phyloP scores from a whole-genome alignment of 1,140 invertebrate genomes.

The Hestina assimilis region DNA sequence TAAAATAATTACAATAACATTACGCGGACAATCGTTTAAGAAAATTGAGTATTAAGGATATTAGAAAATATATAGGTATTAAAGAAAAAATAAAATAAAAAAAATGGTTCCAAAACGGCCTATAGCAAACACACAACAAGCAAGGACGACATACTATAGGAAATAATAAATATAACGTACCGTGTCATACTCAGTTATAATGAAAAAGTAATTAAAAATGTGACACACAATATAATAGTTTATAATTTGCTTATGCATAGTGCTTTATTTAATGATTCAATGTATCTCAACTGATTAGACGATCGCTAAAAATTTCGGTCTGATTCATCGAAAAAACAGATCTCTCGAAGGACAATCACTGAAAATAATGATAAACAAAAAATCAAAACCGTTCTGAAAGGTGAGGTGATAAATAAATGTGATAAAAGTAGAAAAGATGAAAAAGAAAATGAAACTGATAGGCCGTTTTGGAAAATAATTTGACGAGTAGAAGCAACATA shows the following conservation, averaged over 20 bases:
- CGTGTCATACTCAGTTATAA: conserved; percentile 52
- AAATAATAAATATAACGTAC: conserved; percentile 57
- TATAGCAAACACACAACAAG: conserved; percentile 78
- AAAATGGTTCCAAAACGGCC: conserved; percentile 76
- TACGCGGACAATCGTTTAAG: not conserved
- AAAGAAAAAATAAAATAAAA: conserved; percentile 38
- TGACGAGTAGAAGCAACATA: conserved; percentile 66
- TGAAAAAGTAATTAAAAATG: conserved; percentile 54
- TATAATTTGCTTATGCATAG: conserved; percentile 52
- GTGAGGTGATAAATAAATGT: conserved; percentile 61
- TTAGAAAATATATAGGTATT: conserved; percentile 27
- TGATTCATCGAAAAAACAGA: conserved; percentile 69
- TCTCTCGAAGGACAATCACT: conserved; percentile 76
- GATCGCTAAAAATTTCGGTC: conserved; percentile 47
- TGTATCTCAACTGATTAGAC: conserved; percentile 39
- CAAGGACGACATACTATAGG: conserved; percentile 70
- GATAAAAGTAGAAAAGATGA: conserved; percentile 50
- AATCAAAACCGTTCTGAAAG: conserved; percentile 46
- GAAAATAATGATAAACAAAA: conserved; percentile 41
- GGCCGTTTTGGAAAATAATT: conserved; percentile 77
- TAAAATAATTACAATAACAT: conserved; percentile 1
- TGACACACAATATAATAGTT: conserved; percentile 52
- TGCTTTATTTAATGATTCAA: conserved; percentile 63
- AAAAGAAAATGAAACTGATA: conserved; percentile 70
- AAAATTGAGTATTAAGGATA: conserved; percentile 5